Evolutionary conservation across 92 coral and sea anemone genomes (phyloP).

Genomic region (Bergia sp.): DNA sequence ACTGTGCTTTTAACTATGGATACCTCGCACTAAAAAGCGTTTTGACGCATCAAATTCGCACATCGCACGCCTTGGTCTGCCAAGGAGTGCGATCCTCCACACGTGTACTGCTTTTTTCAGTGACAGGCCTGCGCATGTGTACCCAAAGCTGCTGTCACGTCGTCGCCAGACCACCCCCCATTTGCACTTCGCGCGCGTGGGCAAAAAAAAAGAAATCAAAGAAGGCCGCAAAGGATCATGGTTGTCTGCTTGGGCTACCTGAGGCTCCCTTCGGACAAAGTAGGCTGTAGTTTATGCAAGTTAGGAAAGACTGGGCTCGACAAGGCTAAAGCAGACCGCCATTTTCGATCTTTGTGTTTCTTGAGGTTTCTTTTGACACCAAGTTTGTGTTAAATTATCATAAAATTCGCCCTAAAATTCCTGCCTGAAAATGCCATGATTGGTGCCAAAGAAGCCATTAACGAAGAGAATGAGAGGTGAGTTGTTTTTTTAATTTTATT

Average conservation of each 20-base stretch:
- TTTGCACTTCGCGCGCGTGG: slow-evolving; percentile 7
- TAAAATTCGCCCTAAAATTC: neutral
- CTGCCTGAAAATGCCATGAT: slow-evolving; percentile 10
- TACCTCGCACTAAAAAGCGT: too few species aligned
- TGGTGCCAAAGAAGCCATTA: neutral
- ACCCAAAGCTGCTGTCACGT: too few species aligned
- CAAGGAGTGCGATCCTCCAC: too few species aligned
- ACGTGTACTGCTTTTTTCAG: too few species aligned
- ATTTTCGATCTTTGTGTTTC: slow-evolving; percentile 1
- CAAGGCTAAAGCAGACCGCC: neutral
- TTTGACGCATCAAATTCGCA: too few species aligned
- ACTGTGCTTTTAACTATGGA: too few species aligned
- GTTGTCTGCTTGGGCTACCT: neutral
- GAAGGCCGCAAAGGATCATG: slow-evolving; percentile 8
- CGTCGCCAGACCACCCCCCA: slow-evolving; percentile 8
- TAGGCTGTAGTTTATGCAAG: slow-evolving; percentile 10
- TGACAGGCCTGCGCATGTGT: too few species aligned
- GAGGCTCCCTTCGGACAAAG: slow-evolving; percentile 7
- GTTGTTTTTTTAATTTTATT: too few species aligned
- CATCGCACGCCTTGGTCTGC: too few species aligned
- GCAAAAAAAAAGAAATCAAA: neutral
- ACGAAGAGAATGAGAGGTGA: too few species aligned
- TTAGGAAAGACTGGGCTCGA: slow-evolving; percentile 7
- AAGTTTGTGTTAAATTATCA: neutral
- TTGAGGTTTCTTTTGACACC: slow-evolving; percentile 9